phyloP scores from a whole-genome alignment of 1,140 invertebrate genomes.

The Ptiloglossa arizonensis region DNA sequence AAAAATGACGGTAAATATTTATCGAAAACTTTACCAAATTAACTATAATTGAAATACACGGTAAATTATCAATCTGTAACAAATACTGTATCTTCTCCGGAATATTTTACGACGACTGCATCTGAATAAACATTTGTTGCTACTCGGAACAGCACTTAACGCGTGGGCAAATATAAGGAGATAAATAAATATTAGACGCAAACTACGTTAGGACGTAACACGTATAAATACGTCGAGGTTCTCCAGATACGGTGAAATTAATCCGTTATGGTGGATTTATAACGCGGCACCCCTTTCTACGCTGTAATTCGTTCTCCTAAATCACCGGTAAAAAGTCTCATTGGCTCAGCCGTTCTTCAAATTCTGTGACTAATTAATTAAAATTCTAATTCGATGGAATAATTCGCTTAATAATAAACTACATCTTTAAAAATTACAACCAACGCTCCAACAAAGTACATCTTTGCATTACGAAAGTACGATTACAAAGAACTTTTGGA shows the following conservation, averaged over 20 bases:
- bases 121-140: too few species aligned
- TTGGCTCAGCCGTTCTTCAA: constrained; percentile 44
- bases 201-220: constrained; percentile 10
- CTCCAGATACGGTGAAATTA: constrained; percentile 76
- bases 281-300: constrained; percentile 56
- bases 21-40: too few species aligned
- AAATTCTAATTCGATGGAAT: constrained; percentile 59
- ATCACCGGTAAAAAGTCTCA: constrained; percentile 68
- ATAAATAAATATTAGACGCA: constrained; percentile 33
- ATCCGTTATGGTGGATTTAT: constrained; percentile 78
- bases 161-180: constrained; percentile 16
- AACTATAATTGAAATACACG: too few species aligned
- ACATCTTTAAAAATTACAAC: not conserved
- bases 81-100: too few species aligned
- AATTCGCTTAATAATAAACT: not conserved
- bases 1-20: too few species aligned
- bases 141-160: not conserved
- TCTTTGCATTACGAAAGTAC: too few species aligned
- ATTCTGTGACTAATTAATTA: constrained; percentile 73
- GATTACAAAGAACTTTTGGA: not conserved
- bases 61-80: too few species aligned
- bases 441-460: not conserved
- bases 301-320: constrained; percentile 70
- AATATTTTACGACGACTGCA: too few species aligned
- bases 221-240: constrained; percentile 71